phyloP scores from a whole-genome alignment of 2,113 vertebrate genomes.

The Lipotes vexillifer region DNA sequence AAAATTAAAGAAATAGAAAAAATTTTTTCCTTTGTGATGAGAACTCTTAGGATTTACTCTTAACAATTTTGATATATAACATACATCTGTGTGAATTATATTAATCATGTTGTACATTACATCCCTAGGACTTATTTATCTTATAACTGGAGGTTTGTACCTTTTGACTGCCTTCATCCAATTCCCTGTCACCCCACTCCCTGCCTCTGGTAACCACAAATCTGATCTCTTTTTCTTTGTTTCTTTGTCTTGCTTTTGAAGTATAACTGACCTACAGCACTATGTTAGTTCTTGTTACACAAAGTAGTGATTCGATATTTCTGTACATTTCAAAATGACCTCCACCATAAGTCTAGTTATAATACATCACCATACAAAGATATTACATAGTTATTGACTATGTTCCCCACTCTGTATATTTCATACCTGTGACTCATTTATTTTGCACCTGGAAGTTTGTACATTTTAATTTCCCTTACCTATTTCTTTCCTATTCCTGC shows the following conservation, averaged over 20 bases:
- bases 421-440: background rate
- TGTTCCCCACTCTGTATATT: background rate
- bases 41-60: background rate
- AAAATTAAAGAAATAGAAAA: background rate
- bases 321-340: background rate
- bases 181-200: background rate
- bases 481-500: background rate
- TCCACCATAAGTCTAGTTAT: background rate
- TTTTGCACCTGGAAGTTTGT: background rate
- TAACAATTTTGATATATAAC: background rate
- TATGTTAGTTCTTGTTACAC: background rate
- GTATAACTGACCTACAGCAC: background rate
- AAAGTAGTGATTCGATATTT: background rate
- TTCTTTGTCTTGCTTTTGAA: background rate
- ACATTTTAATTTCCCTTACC: background rate
- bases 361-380: background rate
- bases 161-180: background rate
- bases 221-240: background rate
- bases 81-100: background rate
- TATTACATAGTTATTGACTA: background rate
- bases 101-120: background rate
- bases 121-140: background rate
- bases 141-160: background rate
- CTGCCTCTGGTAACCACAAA: background rate
- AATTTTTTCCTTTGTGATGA: background rate